Conservation (phyloP, 2,797 vertebrate species). For the Squalus acanthias region DNA sequence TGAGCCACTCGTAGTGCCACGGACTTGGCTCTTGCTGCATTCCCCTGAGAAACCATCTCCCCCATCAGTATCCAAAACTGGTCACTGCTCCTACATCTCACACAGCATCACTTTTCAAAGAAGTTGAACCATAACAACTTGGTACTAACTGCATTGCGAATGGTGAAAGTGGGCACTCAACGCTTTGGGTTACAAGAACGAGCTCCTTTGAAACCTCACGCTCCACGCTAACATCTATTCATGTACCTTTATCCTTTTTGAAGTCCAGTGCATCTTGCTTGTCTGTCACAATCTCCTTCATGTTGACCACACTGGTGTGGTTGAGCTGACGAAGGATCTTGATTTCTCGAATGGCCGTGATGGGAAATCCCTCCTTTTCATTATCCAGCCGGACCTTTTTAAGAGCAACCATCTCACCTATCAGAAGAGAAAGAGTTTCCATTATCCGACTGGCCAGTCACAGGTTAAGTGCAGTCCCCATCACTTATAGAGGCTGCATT, state of each 20-base stretch:
- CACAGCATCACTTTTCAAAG: neutral
- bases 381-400: slow-evolving; percentile 98
- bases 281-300: slow-evolving; percentile 99
- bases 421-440: neutral
- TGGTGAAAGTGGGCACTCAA: neutral
- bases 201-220: neutral
- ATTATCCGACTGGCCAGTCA: neutral
- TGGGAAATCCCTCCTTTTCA: slow-evolving; percentile 96
- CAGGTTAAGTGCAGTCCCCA: neutral
- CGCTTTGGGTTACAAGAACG: neutral
- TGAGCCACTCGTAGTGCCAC: too few relatives aligned
- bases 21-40: too few relatives aligned
- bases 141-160: neutral
- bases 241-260: slow-evolving; percentile 95
- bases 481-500: neutral
- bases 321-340: slow-evolving; percentile 95
- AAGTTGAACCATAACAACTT: neutral
- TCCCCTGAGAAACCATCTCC: too few relatives aligned
- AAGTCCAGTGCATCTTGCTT: slow-evolving; percentile 98
- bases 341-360: slow-evolving; percentile 97
- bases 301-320: slow-evolving; percentile 94
- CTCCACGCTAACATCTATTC: neutral
- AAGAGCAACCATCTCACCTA: slow-evolving; percentile 90
- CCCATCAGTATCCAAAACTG: neutral
- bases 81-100: neutral